Percentiles rank a stretch among this genome's conserved stretches.
These are phyloP conservation scores for Hetaerina americana DNA, from an alignment of 1,140 invertebrate genomes.

Conservation along the genomic window DNA sequence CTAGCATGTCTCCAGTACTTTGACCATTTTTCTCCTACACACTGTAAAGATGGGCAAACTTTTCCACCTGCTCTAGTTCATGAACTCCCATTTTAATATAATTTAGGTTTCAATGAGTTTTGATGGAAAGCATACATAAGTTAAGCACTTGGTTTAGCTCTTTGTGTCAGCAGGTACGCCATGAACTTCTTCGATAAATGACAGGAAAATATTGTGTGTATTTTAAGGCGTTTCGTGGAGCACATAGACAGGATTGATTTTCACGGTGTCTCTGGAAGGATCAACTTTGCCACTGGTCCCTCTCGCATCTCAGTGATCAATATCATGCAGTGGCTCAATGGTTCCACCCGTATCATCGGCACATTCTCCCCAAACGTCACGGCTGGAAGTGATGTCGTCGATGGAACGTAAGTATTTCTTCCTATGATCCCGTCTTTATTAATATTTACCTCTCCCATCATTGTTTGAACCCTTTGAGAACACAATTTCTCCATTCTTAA, in stretches of 20 bases:
- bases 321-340: constrained; percentile 53
- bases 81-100: too few species aligned
- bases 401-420: constrained; percentile 24
- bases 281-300: constrained; percentile 52
- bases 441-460: not conserved
- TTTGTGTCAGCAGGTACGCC: too few species aligned
- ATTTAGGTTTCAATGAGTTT: too few species aligned
- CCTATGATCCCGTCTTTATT: constrained; percentile 29
- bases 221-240: constrained; percentile 31
- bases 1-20: too few species aligned
- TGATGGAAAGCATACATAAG: too few species aligned
- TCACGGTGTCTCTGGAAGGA: constrained; percentile 59
- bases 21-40: too few species aligned
- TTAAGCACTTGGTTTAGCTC: too few species aligned
- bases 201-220: too few species aligned
- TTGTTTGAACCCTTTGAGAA: not conserved
- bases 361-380: constrained; percentile 44
- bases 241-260: constrained; percentile 47
- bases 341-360: constrained; percentile 41
- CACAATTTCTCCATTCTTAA: not conserved
- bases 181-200: too few species aligned
- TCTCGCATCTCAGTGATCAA: constrained; percentile 54
- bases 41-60: too few species aligned
- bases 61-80: too few species aligned
- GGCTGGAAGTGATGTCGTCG: constrained; percentile 25